Evolutionary conservation across 2,888 invertebrate species (phyloP).

Genomic region (Stomorhina lunata): DNA sequence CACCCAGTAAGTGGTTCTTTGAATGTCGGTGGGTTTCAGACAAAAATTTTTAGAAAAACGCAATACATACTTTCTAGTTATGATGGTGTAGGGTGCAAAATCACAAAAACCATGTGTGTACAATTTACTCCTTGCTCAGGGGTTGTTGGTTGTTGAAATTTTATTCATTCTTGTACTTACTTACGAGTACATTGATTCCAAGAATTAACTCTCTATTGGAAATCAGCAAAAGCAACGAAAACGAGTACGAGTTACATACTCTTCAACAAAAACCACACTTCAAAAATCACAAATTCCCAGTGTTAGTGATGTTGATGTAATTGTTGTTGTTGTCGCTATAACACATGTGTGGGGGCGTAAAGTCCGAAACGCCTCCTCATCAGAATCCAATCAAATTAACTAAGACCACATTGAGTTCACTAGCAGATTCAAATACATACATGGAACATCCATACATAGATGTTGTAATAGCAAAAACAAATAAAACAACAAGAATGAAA

Average conservation of each 20-base stretch:
- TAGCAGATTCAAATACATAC: no score
- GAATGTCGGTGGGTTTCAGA: no score
- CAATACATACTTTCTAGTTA: no score
- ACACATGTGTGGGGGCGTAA: slow-evolving; percentile 78
- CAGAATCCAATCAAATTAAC: slow-evolving; percentile 79
- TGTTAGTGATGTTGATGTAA: no score
- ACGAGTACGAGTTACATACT: no score
- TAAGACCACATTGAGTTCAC: slow-evolving; percentile 71
- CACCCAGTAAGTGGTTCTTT: no score
- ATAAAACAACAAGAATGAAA: background rate
- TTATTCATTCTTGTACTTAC: no score
- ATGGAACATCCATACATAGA: no score
- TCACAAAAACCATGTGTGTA: slow-evolving; percentile 51
- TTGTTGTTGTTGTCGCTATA: slow-evolving; percentile 20
- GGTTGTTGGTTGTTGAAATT: slow-evolving; percentile 67
- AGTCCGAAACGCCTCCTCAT: slow-evolving; percentile 76
- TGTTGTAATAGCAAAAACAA: slow-evolving; percentile 12
- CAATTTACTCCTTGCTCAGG: slow-evolving; percentile 56
- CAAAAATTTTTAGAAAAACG: no score
- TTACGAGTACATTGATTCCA: slow-evolving; percentile 67
- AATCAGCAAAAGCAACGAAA: slow-evolving; percentile 47
- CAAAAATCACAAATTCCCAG: background rate
- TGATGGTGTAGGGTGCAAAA: no score
- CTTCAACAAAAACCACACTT: slow-evolving; percentile 24
- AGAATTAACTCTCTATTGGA: slow-evolving; percentile 66